phyloP scores from a whole-genome alignment of 2,888 invertebrate species.

The Gymnosoma rotundatum region DNA sequence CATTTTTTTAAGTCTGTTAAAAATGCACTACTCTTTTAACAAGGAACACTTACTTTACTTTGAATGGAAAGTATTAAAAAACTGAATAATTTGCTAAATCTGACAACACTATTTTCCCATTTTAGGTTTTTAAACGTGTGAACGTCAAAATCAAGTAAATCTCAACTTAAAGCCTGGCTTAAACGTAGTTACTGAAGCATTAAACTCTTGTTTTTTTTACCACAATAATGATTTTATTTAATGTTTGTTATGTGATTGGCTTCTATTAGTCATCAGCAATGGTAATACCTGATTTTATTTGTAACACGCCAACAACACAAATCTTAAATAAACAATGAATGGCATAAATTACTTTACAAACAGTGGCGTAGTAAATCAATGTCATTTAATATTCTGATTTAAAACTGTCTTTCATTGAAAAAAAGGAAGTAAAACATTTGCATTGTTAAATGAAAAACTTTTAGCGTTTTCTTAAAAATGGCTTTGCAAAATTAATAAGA shows the following conservation, averaged over 20 bases:
- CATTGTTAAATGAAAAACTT: too few species aligned
- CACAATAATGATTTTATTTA: constrained; percentile 44
- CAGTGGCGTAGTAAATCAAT: too few species aligned
- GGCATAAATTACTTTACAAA: background rate
- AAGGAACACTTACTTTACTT: too few species aligned
- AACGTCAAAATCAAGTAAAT: constrained; percentile 29
- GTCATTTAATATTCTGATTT: too few species aligned
- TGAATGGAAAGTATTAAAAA: background rate
- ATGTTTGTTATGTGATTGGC: constrained; percentile 44
- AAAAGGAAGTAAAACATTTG: too few species aligned
- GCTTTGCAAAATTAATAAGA: too few species aligned
- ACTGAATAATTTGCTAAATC: background rate
- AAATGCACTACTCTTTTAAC: too few species aligned
- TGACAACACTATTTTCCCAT: constrained; percentile 4
- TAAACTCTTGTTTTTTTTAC: constrained; percentile 7
- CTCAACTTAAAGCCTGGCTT: background rate
- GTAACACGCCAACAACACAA: constrained; percentile 24
- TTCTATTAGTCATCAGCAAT: constrained; percentile 42
- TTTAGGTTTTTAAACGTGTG: constrained; percentile 30
- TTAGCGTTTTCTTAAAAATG: too few species aligned
- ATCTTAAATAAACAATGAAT: constrained; percentile 5
- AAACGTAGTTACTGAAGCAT: constrained; percentile 11
- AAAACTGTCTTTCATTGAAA: too few species aligned
- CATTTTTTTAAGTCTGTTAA: too few species aligned
- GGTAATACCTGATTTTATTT: constrained; percentile 18